Conservation (phyloP, 2,888 invertebrate species). For the Theodoxus fluviatilis region DNA sequence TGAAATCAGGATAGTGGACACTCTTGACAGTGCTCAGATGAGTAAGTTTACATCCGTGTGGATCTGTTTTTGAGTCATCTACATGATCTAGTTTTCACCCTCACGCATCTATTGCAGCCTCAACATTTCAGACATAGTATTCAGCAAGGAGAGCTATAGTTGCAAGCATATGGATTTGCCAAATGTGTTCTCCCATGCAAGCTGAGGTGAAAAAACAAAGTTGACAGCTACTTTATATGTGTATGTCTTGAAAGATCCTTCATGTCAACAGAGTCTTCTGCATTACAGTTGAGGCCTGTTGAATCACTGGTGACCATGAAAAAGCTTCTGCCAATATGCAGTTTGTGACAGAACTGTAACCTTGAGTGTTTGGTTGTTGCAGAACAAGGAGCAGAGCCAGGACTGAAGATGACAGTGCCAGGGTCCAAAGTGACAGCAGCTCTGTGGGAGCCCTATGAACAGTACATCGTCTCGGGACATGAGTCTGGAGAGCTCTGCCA, state of each 20-base stretch:
- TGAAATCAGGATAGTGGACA: slow-evolving; percentile 80
- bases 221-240: no score
- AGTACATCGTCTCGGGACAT: slow-evolving; percentile 72
- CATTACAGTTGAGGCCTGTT: no score
- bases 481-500: slow-evolving; percentile 91
- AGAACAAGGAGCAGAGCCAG: slow-evolving; percentile 74
- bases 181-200: no score
- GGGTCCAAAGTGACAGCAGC: slow-evolving; percentile 83
- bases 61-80: no score
- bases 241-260: no score
- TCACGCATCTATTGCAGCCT: no score
- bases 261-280: no score
- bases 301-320: no score
- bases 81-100: no score
- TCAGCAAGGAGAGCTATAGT: background rate
- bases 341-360: background rate
- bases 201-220: no score
- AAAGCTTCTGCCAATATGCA: no score
- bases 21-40: slow-evolving; percentile 65
- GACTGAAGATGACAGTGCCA: slow-evolving; percentile 80
- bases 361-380: background rate
- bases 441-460: slow-evolving; percentile 91
- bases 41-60: slow-evolving; percentile 42
- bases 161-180: background rate
- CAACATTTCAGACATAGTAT: background rate